Conservation (phyloP, 2,113 vertebrate genomes). For the Sarotherodon lohbergeri region DNA sequence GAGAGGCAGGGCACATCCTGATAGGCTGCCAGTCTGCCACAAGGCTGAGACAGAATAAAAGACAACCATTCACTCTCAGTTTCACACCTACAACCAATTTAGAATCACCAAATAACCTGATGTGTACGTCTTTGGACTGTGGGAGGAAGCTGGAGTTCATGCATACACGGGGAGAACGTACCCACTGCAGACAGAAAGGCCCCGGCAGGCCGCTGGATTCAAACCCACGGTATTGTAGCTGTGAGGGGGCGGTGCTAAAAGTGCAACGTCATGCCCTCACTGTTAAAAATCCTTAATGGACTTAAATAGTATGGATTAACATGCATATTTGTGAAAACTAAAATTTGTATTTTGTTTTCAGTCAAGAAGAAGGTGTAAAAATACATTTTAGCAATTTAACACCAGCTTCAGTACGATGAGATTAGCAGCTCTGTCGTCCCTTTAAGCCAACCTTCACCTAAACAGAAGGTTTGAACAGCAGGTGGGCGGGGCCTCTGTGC, state of each 20-base stretch:
- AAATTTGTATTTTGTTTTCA: not conserved
- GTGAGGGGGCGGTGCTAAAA: not conserved
- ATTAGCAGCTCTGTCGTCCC: not conserved
- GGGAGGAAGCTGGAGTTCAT: not conserved
- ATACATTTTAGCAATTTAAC: not conserved
- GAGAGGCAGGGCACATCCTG: not conserved
- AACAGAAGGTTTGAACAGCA: not conserved
- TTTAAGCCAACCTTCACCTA: not conserved
- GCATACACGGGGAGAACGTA: not conserved
- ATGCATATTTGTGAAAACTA: not conserved
- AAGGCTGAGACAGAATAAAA: not conserved
- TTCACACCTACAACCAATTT: not conserved
- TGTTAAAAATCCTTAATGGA: not conserved
- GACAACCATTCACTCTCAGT: not conserved
- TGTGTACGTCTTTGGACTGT: not conserved
- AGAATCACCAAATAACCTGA: not conserved
- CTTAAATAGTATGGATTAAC: not conserved
- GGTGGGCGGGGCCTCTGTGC: not conserved
- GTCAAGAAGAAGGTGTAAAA: not conserved
- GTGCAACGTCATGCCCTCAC: not conserved
- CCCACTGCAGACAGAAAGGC: not conserved
- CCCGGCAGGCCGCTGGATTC: not conserved
- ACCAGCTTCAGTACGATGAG: not conserved
- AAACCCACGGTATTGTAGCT: not conserved
- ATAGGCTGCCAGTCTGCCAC: not conserved